These are phyloP conservation scores for Prosapia bicincta DNA, from an alignment of 2,888 invertebrate species.

Conservation along the genomic window DNA sequence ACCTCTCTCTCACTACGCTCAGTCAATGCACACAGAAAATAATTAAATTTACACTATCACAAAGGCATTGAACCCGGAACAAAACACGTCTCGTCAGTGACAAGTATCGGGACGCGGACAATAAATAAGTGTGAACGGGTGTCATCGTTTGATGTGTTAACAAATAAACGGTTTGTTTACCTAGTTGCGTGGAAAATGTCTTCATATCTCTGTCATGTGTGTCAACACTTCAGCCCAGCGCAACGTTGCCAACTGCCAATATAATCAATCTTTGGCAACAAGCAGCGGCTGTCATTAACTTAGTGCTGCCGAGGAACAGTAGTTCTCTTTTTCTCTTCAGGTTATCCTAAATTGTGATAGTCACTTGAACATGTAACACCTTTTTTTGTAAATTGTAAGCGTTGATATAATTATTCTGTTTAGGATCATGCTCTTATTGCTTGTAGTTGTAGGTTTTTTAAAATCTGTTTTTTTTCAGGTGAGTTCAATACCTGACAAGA, in stretches of 20 bases:
- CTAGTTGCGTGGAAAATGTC: neutral
- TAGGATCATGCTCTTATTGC: too few relatives aligned
- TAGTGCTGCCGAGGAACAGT: neutral
- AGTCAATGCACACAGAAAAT: too few relatives aligned
- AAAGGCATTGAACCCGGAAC: neutral
- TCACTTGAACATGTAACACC: too few relatives aligned
- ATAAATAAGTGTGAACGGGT: neutral
- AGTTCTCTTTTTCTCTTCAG: too few relatives aligned
- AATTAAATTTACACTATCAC: too few relatives aligned
- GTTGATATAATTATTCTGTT: too few relatives aligned
- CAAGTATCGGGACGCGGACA: neutral
- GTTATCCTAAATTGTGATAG: too few relatives aligned
- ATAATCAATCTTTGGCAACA: neutral
- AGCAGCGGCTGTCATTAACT: neutral
- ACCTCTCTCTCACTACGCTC: too few relatives aligned
- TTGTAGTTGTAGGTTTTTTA: too few relatives aligned
- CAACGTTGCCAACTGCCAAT: neutral
- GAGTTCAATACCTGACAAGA: too few relatives aligned
- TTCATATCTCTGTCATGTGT: neutral
- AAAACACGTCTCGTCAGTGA: neutral
- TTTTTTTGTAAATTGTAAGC: too few relatives aligned
- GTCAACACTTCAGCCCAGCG: neutral
- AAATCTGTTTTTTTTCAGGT: too few relatives aligned
- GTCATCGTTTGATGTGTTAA: neutral
- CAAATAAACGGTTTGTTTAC: neutral